These are phyloP conservation scores for Cacatua alba DNA, from an alignment of 2,113 vertebrate genomes.

Conservation along the genomic window DNA sequence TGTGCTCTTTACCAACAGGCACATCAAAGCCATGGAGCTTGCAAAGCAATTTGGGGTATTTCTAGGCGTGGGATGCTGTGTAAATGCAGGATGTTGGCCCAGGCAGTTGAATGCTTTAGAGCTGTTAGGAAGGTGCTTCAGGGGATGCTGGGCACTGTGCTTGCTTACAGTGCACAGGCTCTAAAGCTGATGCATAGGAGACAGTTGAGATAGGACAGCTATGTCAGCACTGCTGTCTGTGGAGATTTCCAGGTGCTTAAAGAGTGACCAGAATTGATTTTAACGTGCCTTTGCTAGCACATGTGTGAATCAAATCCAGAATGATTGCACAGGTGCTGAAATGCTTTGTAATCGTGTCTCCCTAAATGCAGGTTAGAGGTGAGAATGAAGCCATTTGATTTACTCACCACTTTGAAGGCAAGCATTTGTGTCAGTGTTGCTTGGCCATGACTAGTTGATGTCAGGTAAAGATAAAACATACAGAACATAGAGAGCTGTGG, in stretches of 20 bases:
- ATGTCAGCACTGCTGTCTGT: rapidly evolving
- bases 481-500: not conserved
- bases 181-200: rapidly evolving
- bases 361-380: not conserved
- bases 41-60: not conserved
- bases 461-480: not conserved
- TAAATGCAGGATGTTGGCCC: not conserved
- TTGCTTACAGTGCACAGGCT: not conserved
- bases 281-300: not conserved
- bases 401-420: not conserved
- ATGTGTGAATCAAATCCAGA: not conserved
- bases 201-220: not conserved
- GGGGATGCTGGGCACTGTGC: not conserved
- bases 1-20: not conserved
- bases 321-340: not conserved
- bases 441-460: not conserved
- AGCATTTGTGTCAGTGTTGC: not conserved
- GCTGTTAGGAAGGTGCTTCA: not conserved
- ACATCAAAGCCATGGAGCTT: not conserved
- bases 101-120: not conserved
- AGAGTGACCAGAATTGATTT: not conserved
- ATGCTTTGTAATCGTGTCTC: not conserved
- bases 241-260: not conserved
- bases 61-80: not conserved
- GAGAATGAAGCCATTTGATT: not conserved